These are phyloP conservation scores for Garrulus glandarius DNA, from an alignment of 2,797 vertebrate genomes.

Conservation along the genomic window DNA sequence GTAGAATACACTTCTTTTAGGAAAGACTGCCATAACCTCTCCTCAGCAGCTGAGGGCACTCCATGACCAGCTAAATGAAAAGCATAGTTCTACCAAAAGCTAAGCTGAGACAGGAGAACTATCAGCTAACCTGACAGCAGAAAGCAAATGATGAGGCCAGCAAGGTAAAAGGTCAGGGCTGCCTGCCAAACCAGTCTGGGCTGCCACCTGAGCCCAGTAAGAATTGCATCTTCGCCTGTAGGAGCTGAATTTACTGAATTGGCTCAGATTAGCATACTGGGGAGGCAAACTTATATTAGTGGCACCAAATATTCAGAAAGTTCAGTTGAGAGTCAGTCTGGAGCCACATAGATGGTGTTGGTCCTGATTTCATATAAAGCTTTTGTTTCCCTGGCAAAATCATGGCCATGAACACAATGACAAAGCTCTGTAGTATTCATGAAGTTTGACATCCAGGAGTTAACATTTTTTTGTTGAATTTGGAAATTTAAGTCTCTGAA, in stretches of 20 bases:
- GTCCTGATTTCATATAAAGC: background rate
- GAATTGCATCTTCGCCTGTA: background rate
- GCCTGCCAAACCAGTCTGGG: background rate
- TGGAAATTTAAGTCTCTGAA: background rate
- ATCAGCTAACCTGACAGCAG: background rate
- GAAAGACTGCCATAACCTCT: background rate
- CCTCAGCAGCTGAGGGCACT: constrained; percentile 62
- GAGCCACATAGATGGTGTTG: background rate
- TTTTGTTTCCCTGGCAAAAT: background rate
- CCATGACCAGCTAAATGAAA: background rate
- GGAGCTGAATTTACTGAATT: background rate
- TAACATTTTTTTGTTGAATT: background rate
- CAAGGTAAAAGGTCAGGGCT: background rate
- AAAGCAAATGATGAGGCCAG: background rate
- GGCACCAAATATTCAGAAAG: background rate
- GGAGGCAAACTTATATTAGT: accelerated
- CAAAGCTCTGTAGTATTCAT: background rate
- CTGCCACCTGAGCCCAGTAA: accelerated
- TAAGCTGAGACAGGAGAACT: background rate
- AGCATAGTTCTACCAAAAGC: accelerated
- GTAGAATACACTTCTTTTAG: accelerated
- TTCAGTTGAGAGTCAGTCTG: background rate
- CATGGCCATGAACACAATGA: background rate
- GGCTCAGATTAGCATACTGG: background rate
- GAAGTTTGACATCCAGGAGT: background rate